Base-by-base conservation (phyloP, 1,140 invertebrate species). In the Callitettix versicolor region DNA sequence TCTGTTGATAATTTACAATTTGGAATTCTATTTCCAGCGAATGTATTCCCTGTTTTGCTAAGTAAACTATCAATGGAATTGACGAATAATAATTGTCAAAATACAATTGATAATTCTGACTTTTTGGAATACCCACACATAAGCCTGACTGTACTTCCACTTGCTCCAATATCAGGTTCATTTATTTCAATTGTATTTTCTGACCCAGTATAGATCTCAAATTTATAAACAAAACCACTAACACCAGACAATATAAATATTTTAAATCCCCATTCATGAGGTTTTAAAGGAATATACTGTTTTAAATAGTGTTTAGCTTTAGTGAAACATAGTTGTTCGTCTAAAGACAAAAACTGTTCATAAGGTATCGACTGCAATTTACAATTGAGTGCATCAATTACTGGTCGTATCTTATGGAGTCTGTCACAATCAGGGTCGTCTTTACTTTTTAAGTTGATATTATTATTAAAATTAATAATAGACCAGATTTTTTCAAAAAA, bases 201-300 rank as follows among this genome's bases (percentile, higher is more conserved):
- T 48, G 56, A 53, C 3, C 64, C 64, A 17, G 60, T 43, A 56
- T 64, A 64, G 12, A 65, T 43, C 49, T 65, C 60, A 62, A 67
- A 65, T n/a, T 66, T 47, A 46, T 68, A 63, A 20, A 58, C 61
- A 63, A 63, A 67, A 12, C 62, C 62, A 36, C 30, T 38, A 9
- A 46, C 17, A 34, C 55, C 41, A 55, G 54, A 56, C 9, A 67
- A 47, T 40, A 67, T 61, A 42, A 55, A 64, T 15, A 69, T 40
- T 55, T 69, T 68, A 46, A 55, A 67, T n/a, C 63, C 65, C 60
- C 62, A 67, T 60, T 67, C 67, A 47, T 66, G 60, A 12, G 63
- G 65, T 53, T 69, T 69, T 18, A 63, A 64, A 20, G 66, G 63
- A 1, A 67, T 36, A 55, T 68, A 69, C 52, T 68, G 67, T 41